Evolutionary conservation across 2,888 invertebrate genomes (phyloP).

Genomic region (Ennomos fuscantarius): DNA sequence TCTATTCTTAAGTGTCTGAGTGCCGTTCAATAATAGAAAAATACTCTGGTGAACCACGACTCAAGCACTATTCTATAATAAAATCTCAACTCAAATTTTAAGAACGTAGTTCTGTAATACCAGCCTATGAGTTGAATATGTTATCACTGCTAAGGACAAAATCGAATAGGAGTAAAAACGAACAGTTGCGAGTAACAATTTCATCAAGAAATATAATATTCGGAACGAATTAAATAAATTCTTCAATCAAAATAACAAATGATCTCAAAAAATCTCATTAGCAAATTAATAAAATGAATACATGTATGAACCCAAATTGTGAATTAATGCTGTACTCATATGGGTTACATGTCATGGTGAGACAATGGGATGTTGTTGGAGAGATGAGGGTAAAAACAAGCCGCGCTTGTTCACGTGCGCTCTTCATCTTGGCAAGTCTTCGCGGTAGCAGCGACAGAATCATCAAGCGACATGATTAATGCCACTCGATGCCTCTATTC

Average conservation of each 20-base stretch:
- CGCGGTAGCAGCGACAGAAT: constrained; percentile 47
- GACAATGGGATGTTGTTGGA: constrained; percentile 10
- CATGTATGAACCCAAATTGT: background rate
- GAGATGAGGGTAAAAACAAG: constrained; percentile 27
- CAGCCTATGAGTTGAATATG: no score
- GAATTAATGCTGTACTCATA: constrained; percentile 1
- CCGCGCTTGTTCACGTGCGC: constrained; percentile 32
- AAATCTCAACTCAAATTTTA: no score
- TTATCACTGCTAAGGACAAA: no score
- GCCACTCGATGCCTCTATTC: constrained; percentile 56
- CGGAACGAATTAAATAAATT: no score
- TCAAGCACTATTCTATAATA: no score
- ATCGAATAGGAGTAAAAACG: no score
- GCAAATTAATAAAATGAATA: background rate
- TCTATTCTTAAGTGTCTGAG: no score
- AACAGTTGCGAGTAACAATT: no score
- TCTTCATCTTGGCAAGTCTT: constrained; percentile 44
- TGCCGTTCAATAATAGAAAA: no score
- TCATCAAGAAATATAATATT: no score
- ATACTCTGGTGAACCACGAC: no score
- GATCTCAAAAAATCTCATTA: background rate
- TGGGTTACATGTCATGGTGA: background rate
- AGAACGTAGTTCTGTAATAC: no score
- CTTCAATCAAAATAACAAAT: background rate
- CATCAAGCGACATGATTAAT: constrained; percentile 72